A percentile compares a stretch with the other conserved stretches of the same genome.
phyloP scores from a whole-genome alignment of 2,113 vertebrate species.

The Salminus brasiliensis region DNA sequence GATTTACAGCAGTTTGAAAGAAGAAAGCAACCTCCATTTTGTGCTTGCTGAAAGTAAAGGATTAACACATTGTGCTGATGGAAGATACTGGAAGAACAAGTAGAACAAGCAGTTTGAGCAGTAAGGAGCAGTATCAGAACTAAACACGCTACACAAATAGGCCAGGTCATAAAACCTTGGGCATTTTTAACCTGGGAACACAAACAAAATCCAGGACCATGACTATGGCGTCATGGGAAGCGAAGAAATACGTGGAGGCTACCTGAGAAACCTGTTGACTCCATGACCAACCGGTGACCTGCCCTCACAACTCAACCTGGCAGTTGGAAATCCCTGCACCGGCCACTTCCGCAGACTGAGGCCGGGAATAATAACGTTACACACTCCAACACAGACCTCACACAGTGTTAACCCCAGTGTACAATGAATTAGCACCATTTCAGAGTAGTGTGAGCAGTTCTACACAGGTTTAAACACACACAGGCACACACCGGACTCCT shows the following conservation, averaged over 20 bases:
- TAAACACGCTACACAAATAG: background rate
- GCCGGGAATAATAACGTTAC: background rate
- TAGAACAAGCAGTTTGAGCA: background rate
- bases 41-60: conserved; percentile 31
- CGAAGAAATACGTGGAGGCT: conserved; percentile 45
- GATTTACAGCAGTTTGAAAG: background rate
- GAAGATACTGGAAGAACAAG: conserved; percentile 41
- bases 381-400: background rate
- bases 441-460: background rate
- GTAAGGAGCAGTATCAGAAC: background rate
- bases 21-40: conserved; percentile 49
- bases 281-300: conserved; percentile 65
- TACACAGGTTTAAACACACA: too few species aligned
- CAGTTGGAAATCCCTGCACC: background rate
- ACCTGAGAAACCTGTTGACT: conserved; percentile 64
- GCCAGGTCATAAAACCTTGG: background rate
- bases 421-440: background rate
- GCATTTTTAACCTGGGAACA: conserved; percentile 24
- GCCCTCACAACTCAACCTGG: conserved; percentile 1
- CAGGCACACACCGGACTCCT: conserved; percentile 12
- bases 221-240: conserved; percentile 58
- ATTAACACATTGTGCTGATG: conserved; percentile 41
- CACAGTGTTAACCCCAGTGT: background rate
- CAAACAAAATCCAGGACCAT: conserved; percentile 56
- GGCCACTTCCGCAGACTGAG: conserved; percentile 29